phyloP scores from a whole-genome alignment of 2,888 invertebrate genomes.

The Scaptomyza polygonia region DNA sequence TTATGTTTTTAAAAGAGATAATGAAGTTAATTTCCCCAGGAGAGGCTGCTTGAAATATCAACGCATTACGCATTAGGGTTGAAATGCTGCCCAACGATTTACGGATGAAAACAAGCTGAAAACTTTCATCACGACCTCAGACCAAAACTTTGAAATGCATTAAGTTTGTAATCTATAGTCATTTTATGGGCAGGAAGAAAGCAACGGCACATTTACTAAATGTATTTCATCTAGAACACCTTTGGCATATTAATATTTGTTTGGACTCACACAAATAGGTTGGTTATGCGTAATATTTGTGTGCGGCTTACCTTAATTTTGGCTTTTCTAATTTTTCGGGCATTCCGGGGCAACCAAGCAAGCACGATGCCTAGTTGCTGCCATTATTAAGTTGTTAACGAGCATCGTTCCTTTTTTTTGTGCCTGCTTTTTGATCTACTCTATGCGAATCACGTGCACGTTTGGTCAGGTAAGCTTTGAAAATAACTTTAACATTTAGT shows the following conservation, averaged over 20 bases:
- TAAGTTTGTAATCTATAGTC: conserved; percentile 68
- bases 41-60: conserved; percentile 49
- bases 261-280: conserved; percentile 20
- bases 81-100: conserved; percentile 62
- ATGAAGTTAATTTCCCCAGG: conserved; percentile 70
- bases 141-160: conserved; percentile 69
- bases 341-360: background rate
- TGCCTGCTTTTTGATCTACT: conserved; percentile 16
- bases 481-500: conserved; percentile 36
- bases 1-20: conserved; percentile 47
- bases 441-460: conserved; percentile 50
- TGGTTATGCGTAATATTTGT: conserved; percentile 53
- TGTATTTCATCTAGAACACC: conserved; percentile 53
- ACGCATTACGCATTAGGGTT: conserved; percentile 48
- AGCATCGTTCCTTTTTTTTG: conserved; percentile 16
- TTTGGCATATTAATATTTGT: conserved; percentile 71
- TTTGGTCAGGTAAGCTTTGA: conserved; percentile 23
- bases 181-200: conserved; percentile 29
- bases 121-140: conserved; percentile 42
- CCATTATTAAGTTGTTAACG: conserved; percentile 59
- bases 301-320: conserved; percentile 36
- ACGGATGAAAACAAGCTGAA: conserved; percentile 33
- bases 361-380: conserved; percentile 5
- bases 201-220: conserved; percentile 58
- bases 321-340: conserved; percentile 37